phyloP scores from a whole-genome alignment of 92 coral and sea anemone species.

The Porites rus region DNA sequence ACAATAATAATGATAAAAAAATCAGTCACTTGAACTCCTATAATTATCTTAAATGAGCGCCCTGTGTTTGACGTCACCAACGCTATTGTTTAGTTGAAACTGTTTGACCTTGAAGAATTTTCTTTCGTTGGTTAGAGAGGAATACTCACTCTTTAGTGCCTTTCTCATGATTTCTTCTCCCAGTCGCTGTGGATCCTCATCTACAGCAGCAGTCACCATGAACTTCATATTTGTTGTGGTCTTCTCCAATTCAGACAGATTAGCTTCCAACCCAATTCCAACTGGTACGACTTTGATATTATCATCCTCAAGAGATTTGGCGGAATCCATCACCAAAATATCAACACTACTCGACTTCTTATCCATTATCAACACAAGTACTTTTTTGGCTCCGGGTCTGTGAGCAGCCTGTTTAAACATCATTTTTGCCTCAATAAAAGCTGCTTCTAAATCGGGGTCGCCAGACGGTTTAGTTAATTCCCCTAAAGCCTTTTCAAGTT shows the following conservation, averaged over 20 bases:
- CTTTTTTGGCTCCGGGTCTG: slow-evolving; percentile 80
- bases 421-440: slow-evolving; percentile 68
- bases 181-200: slow-evolving; percentile 61
- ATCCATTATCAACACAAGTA: slow-evolving; percentile 86
- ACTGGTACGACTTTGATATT: slow-evolving; percentile 77
- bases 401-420: slow-evolving; percentile 73
- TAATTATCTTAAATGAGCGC: too few species aligned
- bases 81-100: too few species aligned
- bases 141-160: slow-evolving; percentile 63
- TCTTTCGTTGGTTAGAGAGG: too few species aligned
- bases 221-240: slow-evolving; percentile 65
- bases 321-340: slow-evolving; percentile 41
- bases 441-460: slow-evolving; percentile 71
- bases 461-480: slow-evolving; percentile 29
- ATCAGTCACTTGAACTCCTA: too few species aligned
- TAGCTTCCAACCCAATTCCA: slow-evolving; percentile 69
- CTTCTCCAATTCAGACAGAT: slow-evolving; percentile 62
- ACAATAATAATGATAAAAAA: too few species aligned
- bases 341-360: slow-evolving; percentile 58
- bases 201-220: slow-evolving; percentile 51
- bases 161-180: slow-evolving; percentile 74
- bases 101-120: too few species aligned
- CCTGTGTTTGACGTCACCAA: too few species aligned
- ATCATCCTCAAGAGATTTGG: slow-evolving; percentile 58
- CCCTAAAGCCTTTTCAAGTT: slow-evolving; percentile 25